Conservation (phyloP, 37 sponge, comb jelly and placozoan species). For the Aplysina aerophoba region DNA sequence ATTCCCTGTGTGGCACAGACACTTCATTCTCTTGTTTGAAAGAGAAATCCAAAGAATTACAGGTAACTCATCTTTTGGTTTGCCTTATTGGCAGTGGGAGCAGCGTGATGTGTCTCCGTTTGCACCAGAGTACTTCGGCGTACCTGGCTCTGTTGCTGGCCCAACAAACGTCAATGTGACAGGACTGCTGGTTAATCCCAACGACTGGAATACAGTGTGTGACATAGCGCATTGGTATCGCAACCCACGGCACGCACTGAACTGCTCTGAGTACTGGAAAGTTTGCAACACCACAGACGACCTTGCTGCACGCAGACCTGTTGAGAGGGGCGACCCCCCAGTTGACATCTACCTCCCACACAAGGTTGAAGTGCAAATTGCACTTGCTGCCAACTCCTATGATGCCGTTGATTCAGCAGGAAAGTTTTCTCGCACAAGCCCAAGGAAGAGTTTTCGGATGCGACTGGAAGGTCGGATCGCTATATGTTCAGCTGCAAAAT, state of each 20-base stretch:
- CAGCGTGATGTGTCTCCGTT: neutral
- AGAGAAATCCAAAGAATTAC: constrained; percentile 26
- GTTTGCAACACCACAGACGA: constrained; percentile 29
- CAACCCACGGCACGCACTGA: no score
- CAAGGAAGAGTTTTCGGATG: constrained; percentile 25
- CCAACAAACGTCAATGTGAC: neutral
- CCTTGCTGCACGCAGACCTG: neutral
- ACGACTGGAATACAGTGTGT: constrained; percentile 35
- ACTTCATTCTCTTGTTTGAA: constrained; percentile 36
- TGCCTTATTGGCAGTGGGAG: constrained; percentile 56
- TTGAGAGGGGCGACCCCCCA: constrained; percentile 16
- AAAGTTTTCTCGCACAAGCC: neutral
- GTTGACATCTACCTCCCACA: constrained; percentile 24
- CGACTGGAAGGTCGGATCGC: constrained; percentile 28
- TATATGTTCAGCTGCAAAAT: constrained; percentile 36
- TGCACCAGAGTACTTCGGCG: neutral
- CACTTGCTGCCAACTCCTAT: constrained; percentile 29
- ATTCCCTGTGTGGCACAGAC: constrained; percentile 46
- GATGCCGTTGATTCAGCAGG: constrained; percentile 25
- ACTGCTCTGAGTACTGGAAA: constrained; percentile 1
- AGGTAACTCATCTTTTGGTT: constrained; percentile 1
- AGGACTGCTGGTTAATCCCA: neutral
- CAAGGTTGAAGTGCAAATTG: constrained; percentile 26
- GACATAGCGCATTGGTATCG: neutral
- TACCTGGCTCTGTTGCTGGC: neutral